Evolutionary conservation across 2,888 invertebrate species (phyloP).

Genomic region (Drosophila neotestacea): DNA sequence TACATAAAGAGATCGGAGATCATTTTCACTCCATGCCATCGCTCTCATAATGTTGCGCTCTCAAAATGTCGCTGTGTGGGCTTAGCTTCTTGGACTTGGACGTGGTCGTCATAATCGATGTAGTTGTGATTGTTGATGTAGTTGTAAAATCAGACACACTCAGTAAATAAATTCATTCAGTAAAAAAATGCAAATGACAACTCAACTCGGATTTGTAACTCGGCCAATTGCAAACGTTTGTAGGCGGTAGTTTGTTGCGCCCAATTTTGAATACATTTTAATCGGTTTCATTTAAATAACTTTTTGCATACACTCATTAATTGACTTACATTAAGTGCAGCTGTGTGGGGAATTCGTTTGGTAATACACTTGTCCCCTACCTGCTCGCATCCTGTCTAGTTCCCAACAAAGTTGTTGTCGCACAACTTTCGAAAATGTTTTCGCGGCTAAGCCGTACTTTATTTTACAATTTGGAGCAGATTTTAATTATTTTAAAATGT

Average conservation of each 20-base stretch:
- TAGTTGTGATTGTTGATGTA: constrained; percentile 10
- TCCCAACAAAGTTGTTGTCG: constrained; percentile 51
- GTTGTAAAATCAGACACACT: constrained; percentile 8
- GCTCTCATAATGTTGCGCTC: constrained; percentile 54
- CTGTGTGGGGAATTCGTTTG: constrained; percentile 31
- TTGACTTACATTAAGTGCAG: constrained; percentile 37
- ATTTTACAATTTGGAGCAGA: constrained; percentile 37
- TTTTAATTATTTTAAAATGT: constrained; percentile 31
- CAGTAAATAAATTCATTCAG: constrained; percentile 51
- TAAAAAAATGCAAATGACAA: constrained; percentile 55
- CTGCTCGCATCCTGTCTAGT: constrained; percentile 11
- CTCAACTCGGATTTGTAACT: constrained; percentile 61
- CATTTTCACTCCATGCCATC: constrained; percentile 76
- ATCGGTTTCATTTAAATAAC: constrained; percentile 52
- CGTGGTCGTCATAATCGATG: constrained; percentile 34
- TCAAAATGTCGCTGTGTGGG: constrained; percentile 63
- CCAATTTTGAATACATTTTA: constrained; percentile 62
- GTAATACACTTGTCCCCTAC: constrained; percentile 37
- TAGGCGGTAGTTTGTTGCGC: constrained; percentile 66
- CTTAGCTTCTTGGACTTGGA: constrained; percentile 52
- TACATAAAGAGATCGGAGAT: constrained; percentile 76
- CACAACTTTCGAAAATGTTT: constrained; percentile 67
- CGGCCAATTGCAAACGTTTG: constrained; percentile 64
- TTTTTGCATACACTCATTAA: constrained; percentile 72
- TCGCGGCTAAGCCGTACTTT: constrained; percentile 37